phyloP scores from a whole-genome alignment of 1,140 invertebrate species.

The Drosophila novamexicana region DNA sequence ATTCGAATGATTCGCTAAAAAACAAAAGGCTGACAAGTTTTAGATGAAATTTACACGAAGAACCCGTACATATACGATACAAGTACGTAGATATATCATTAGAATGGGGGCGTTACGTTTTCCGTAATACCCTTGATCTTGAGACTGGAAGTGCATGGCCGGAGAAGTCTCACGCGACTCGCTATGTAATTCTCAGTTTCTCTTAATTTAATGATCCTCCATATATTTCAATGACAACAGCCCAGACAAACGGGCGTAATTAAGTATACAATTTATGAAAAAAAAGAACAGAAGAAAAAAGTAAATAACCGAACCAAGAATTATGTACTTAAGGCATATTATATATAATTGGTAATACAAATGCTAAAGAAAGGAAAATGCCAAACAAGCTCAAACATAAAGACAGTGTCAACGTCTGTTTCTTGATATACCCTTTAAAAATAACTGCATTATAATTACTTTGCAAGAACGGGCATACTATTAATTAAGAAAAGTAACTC shows the following conservation, averaged over 20 bases:
- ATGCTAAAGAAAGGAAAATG: neutral
- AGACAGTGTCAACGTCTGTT: conserved; percentile 22
- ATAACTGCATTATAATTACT: neutral
- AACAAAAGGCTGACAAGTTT: neutral
- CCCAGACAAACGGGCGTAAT: conserved; percentile 17
- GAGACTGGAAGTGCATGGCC: neutral
- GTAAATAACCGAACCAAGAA: neutral
- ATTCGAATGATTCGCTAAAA: conserved; percentile 11
- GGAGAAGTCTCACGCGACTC: neutral
- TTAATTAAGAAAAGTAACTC: neutral
- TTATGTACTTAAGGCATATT: conserved; percentile 1
- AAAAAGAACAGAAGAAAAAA: neutral
- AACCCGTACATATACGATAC: neutral
- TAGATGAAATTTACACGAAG: neutral
- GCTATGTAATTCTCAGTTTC: conserved; percentile 3
- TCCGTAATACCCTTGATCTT: conserved; percentile 9
- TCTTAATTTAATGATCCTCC: conserved; percentile 14
- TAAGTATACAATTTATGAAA: conserved; percentile 34
- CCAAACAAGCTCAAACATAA: conserved; percentile 31
- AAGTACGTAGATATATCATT: neutral
- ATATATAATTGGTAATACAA: conserved; percentile 4
- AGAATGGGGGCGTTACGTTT: neutral
- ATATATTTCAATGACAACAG: conserved; percentile 4
- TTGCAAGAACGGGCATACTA: too few species aligned
- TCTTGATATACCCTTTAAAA: neutral